Conservation (phyloP, 2,797 vertebrate species). For the Coreius guichenoti region DNA sequence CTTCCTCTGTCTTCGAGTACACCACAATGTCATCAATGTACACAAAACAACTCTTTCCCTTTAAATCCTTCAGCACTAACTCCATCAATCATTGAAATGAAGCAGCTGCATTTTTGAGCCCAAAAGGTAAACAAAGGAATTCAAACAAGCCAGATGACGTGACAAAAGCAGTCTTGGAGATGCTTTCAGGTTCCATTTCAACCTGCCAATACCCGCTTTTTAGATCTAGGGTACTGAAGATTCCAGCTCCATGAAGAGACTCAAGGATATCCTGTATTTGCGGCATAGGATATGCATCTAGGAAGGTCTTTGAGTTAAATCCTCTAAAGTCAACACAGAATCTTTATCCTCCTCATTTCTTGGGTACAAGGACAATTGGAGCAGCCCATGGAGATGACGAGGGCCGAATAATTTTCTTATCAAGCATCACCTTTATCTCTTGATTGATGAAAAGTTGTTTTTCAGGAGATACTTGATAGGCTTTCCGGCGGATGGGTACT, state of each 20-base stretch:
- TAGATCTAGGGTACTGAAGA: not conserved
- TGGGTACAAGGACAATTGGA: not conserved
- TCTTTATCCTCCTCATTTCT: not conserved
- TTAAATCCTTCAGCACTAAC: no score
- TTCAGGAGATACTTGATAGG: not conserved
- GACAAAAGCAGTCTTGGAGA: no score
- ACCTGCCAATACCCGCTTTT: no score
- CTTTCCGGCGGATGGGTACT: not conserved
- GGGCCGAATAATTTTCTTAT: not conserved
- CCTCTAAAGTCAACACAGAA: not conserved
- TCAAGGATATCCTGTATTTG: not conserved
- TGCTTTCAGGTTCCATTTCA: no score
- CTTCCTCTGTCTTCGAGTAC: no score
- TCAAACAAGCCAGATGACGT: not conserved
- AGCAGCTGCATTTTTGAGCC: not conserved
- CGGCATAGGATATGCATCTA: not conserved
- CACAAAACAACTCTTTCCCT: no score
- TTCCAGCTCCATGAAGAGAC: not conserved
- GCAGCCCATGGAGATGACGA: not conserved
- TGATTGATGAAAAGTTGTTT: not conserved
- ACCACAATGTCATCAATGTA: no score
- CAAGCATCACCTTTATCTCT: not conserved
- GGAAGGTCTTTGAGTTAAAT: not conserved
- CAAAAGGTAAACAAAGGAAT: not conserved
- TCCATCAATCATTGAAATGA: not conserved